Conservation (phyloP, 2,888 invertebrate species). For the Malthinus flaveolus region DNA sequence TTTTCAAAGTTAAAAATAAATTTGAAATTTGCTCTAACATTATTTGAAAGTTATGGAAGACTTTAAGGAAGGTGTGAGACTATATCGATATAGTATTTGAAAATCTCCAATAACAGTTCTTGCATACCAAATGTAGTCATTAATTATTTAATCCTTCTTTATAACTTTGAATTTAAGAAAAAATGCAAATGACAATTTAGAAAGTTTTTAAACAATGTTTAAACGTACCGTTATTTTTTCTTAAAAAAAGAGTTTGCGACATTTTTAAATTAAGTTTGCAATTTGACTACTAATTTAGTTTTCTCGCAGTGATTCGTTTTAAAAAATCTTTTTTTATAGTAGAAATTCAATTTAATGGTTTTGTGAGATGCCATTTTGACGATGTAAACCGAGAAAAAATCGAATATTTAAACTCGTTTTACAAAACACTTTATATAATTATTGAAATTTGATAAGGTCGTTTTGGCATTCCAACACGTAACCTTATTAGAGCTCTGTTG, state of each 20-base stretch:
- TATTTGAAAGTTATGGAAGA: slow-evolving; percentile 5
- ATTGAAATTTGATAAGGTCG: no score
- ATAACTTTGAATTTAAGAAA: slow-evolving; percentile 1
- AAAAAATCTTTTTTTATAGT: no score
- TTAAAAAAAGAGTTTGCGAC: no score
- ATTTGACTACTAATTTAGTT: not conserved
- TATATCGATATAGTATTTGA: slow-evolving; percentile 13
- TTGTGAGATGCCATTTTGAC: no score
- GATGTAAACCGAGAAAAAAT: no score
- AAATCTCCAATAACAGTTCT: slow-evolving; percentile 6
- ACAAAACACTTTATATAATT: no score
- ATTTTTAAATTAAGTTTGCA: not conserved
- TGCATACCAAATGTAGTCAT: slow-evolving; percentile 14
- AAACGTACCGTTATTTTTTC: not conserved
- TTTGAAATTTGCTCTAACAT: not conserved
- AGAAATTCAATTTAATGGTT: no score
- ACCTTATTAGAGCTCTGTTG: no score
- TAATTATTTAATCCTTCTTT: slow-evolving; percentile 11
- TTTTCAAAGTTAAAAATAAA: no score
- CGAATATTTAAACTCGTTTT: no score
- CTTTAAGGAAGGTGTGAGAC: slow-evolving; percentile 8
- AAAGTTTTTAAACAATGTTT: slow-evolving; percentile 1
- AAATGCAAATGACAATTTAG: not conserved
- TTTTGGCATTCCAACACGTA: no score
- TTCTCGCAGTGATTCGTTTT: no score